Base-by-base conservation (phyloP, 2,888 invertebrate genomes). In the Microdon myrmicae region DNA sequence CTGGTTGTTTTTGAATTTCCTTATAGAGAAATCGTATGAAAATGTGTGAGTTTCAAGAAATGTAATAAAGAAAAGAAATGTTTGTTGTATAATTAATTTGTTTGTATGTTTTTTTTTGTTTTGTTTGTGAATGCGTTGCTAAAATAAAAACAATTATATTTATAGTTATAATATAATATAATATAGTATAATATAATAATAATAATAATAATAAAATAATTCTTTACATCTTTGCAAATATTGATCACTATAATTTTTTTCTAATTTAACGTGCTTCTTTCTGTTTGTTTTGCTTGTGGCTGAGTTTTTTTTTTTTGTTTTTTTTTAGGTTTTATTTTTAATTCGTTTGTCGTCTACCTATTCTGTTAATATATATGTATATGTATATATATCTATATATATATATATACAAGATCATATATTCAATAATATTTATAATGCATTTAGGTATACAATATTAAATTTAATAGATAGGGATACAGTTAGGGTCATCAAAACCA, bases 401-500 rank as follows among this genome's bases (percentile, higher is more conserved):
- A 37, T 45, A 56, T 49, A 37, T 37, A 49, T 58, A 56, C 35
- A 31, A 19, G 32, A 17, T n/a, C n/a, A n/a, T 28, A 32, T 3
- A 10, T 9, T 1, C n/a, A 32, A 17, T 5, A 10, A 32, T 14
- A 32, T 31, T 31, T 1, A 38, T 41, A 68, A 67, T 70, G 34
- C 45, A 49, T 34, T 23, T 51, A 64, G 32, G 45, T 60, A 45
- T 51, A 44, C 66, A 66, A 60, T 69, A 54, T 56, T 51, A 55
- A 64, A 71, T 69, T 68, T 69, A 70, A 68, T 69, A 48, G 71
- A 72, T 71, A 66, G 47, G 53, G 71, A 71, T 69, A 19, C 9
- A 14, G 29, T 31, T 45, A 69, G 55, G 69, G 59, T 67, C 69
- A 68, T 58, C 67, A 64, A 39, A 44, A n/a, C n/a, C n/a, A n/a